Evolutionary conservation across 1,140 invertebrate genomes (phyloP).

Genomic region (Aphelinus certus): DNA sequence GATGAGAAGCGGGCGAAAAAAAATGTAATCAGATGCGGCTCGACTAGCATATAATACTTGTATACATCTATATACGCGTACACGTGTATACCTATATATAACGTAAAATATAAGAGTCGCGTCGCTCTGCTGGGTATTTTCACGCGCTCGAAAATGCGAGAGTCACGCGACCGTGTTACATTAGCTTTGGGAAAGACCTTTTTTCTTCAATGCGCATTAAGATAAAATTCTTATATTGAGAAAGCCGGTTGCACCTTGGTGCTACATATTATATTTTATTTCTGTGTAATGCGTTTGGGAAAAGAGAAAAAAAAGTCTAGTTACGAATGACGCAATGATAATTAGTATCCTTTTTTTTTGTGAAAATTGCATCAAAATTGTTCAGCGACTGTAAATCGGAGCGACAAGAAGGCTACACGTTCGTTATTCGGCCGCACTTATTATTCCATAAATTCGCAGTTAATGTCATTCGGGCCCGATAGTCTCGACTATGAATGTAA

Average conservation of each 20-base stretch:
- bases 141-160: constrained; percentile 8
- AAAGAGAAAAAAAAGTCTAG: background rate
- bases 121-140: constrained; percentile 5
- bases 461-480: no score
- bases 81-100: background rate
- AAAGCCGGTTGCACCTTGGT: background rate
- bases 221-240: constrained; percentile 7
- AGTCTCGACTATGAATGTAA: no score
- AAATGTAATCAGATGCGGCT: no score
- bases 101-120: background rate
- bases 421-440: no score
- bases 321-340: background rate
- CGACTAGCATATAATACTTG: no score
- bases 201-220: background rate
- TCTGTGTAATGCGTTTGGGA: background rate
- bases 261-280: background rate
- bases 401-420: no score
- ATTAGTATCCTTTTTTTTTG: background rate
- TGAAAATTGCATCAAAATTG: background rate
- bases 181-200: constrained; percentile 4
- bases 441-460: no score
- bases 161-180: constrained; percentile 13
- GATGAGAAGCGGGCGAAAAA: background rate
- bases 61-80: background rate
- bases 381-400: no score